Base-by-base conservation (phyloP, 2,113 vertebrate genomes). In the Cyphomyrus discorhynchus region DNA sequence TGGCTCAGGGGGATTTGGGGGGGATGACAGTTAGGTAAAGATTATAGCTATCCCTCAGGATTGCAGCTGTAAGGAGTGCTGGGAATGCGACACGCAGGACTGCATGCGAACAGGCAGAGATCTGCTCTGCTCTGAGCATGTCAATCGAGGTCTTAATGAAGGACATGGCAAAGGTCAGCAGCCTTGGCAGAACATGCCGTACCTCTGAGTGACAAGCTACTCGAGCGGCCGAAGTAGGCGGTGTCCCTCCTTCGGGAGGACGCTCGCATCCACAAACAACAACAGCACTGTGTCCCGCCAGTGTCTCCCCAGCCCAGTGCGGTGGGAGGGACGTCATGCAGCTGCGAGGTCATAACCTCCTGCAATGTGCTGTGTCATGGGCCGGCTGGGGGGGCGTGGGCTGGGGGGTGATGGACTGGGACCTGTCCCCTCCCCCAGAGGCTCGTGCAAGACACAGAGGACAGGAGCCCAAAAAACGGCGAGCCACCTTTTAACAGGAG, bases 361-460 rank as follows among this genome's bases (percentile, higher is more conserved):
- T 56, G 10, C 82, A 62, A 7, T 35, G 52, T 42, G 49, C 74
- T 56, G 88, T 39, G 88, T 49, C 15, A 92, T 92, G 91, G 93
- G 92, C 92, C 90, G 82, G 92, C 92, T 92, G 93, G 94, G 94
- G 94, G 91, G 88, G 58, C 91, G 39, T 42, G 19, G 31, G 21
- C 21, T 7, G 1, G 31, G 56, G 15, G 13, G 9, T 42, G 49
- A 24, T n/a, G 49, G 27, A 21, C 49, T 53, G 52, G 39, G 21
- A 46, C 56, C 2, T 39, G 56, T 46, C 58, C n/a, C n/a, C 47
- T 31, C 21, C 27, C 24, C 62, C 56, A 47, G 53, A 35, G 46
- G 17, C 52, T 39, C 3, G 19, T 21, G 88, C 3, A n/a, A 47
- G 31, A 17, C 2, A 4, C 27, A 47, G 31, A 46, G 47, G 88